Percentiles rank a stretch among this genome's conserved stretches.
phyloP scores from a whole-genome alignment of 2,888 invertebrate genomes.

The Drosophila falleni region DNA sequence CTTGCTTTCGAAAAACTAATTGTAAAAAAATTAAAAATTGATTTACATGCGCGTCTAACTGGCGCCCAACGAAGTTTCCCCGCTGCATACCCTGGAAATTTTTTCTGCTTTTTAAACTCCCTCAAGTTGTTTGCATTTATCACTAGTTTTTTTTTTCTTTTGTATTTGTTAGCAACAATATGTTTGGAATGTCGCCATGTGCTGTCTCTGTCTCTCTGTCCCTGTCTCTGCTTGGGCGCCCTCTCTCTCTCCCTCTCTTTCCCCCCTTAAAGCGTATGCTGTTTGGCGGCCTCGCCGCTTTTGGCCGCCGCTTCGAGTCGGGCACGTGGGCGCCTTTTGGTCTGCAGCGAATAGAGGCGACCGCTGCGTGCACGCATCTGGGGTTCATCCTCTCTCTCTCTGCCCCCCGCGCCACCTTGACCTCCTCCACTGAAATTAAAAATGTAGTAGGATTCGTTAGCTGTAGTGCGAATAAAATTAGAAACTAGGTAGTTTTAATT shows the following conservation, averaged over 20 bases:
- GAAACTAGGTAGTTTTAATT: no score
- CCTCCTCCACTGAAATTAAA: conserved; percentile 57
- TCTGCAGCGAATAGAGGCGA: conserved; percentile 84
- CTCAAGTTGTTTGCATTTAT: conserved; percentile 72
- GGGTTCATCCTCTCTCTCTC: conserved; percentile 52
- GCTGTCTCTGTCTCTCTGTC: not conserved
- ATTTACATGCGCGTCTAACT: conserved; percentile 56
- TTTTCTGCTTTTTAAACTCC: conserved; percentile 45
- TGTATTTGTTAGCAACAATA: conserved; percentile 1
- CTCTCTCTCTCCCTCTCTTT: not conserved
- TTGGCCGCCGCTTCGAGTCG: conserved; percentile 81
- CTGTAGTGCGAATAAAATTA: conserved; percentile 3
- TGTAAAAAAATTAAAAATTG: conserved; percentile 79
- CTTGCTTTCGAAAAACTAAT: conserved; percentile 64
- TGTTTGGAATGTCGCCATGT: conserved; percentile 44
- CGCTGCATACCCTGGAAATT: conserved; percentile 5
- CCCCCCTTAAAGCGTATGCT: conserved; percentile 83
- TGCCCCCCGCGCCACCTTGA: conserved; percentile 38
- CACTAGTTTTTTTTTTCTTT: conserved; percentile 43
- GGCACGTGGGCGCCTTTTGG: conserved; percentile 84
- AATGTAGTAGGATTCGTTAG: not conserved
- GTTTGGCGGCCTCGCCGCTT: conserved; percentile 80
- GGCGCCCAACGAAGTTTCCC: conserved; percentile 26
- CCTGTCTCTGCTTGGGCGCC: not conserved
- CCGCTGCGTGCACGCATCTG: conserved; percentile 83